Evolutionary conservation across 2,888 invertebrate genomes (phyloP).

Genomic region (Diaphora mendica): DNA sequence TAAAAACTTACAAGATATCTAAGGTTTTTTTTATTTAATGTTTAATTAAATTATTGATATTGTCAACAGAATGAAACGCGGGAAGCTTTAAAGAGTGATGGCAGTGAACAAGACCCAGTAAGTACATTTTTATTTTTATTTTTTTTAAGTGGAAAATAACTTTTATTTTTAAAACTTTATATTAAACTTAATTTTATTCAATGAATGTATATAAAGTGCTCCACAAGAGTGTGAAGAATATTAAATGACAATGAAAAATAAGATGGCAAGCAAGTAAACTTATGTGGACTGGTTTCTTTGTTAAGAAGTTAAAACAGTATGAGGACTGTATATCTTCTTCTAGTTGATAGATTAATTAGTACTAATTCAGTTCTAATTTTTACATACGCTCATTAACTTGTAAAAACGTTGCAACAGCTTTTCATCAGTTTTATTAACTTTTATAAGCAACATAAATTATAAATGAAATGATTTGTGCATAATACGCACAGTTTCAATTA

Average conservation of each 20-base stretch:
- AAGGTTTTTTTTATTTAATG: not conserved
- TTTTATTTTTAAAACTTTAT: not conserved
- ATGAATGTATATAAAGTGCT: too few species aligned
- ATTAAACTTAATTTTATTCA: too few species aligned
- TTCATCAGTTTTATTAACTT: too few species aligned
- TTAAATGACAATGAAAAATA: not conserved
- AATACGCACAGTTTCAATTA: too few species aligned
- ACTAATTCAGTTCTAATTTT: not conserved
- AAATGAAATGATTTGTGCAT: not conserved
- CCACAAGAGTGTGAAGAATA: not conserved
- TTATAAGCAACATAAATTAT: not conserved
- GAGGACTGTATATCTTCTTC: not conserved
- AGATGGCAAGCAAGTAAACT: not conserved
- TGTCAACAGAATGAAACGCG: conserved; percentile 88
- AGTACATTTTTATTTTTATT: conserved; percentile 63
- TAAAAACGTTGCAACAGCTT: not conserved
- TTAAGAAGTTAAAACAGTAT: not conserved
- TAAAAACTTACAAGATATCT: not conserved
- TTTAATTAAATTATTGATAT: not conserved
- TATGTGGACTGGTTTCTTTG: not conserved
- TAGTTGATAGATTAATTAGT: not conserved
- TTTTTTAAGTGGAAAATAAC: not conserved
- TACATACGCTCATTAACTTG: not conserved
- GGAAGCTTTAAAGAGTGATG: conserved; percentile 91
- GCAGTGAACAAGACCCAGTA: conserved; percentile 92